phyloP scores from a whole-genome alignment of 1,140 invertebrate genomes.

The Cydia fagiglandana region DNA sequence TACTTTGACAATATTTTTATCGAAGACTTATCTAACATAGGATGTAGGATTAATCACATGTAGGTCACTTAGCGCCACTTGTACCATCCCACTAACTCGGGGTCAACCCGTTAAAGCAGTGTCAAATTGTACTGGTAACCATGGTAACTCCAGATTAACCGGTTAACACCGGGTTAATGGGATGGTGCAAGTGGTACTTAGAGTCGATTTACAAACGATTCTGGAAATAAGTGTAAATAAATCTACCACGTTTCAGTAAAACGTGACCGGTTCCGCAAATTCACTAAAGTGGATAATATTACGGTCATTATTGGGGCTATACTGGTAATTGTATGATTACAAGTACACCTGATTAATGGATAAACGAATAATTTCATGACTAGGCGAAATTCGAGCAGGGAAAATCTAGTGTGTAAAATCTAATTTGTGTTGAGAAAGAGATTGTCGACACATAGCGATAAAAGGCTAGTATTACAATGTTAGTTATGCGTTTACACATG shows the following conservation, averaged over 20 bases:
- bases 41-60: neutral
- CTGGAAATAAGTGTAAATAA: neutral
- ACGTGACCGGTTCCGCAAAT: slow-evolving; percentile 28
- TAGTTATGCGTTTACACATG: no score
- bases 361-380: neutral
- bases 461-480: no score
- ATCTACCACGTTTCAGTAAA: slow-evolving; percentile 12
- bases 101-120: no score
- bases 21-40: neutral
- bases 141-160: no score
- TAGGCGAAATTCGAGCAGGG: neutral
- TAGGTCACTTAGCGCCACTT: neutral
- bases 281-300: slow-evolving; percentile 25
- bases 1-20: no score
- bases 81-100: no score
- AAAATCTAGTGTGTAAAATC: neutral
- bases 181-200: no score
- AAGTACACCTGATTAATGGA: neutral
- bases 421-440: neutral
- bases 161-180: no score
- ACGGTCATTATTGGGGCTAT: neutral
- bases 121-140: no score
- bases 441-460: neutral
- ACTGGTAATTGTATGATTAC: slow-evolving; percentile 2
- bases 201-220: neutral